Conservation (phyloP, 2,113 vertebrate species). For the Upupa epops region DNA sequence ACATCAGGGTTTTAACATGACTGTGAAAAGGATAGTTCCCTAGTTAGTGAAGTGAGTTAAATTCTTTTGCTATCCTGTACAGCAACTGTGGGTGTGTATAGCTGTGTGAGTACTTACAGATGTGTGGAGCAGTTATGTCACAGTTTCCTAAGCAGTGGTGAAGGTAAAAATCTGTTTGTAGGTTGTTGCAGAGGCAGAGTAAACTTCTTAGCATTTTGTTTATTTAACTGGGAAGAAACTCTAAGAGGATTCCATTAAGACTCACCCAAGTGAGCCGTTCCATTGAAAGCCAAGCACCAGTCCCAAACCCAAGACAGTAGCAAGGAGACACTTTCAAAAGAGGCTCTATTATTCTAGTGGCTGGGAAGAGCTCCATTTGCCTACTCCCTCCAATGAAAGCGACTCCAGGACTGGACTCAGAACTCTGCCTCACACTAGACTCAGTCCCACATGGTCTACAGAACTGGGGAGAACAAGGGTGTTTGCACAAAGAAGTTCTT, state of each 20-base stretch:
- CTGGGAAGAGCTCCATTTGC: not conserved
- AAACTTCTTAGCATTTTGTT: conserved; percentile 61
- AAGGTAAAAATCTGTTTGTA: conserved; percentile 30
- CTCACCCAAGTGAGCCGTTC: not conserved
- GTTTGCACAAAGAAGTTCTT: not conserved
- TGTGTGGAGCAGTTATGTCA: not conserved
- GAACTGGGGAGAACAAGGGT: not conserved
- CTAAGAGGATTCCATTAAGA: conserved; percentile 26
- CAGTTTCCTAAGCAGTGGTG: not conserved
- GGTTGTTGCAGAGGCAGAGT: conserved; percentile 27
- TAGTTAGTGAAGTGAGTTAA: not conserved
- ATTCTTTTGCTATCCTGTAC: not conserved
- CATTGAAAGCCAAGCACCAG: not conserved
- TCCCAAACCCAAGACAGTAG: not conserved
- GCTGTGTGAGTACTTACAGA: no score
- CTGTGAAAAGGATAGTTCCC: not conserved
- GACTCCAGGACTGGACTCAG: not conserved
- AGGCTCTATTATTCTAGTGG: rapidly evolving
- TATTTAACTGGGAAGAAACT: conserved; percentile 64
- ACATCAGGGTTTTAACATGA: not conserved
- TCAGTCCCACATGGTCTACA: rapidly evolving
- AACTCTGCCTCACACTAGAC: not conserved
- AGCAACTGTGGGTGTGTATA: not conserved
- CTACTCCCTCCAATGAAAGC: not conserved
- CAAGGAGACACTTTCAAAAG: not conserved